Evolutionary conservation across 2,888 invertebrate species (phyloP), one percentile per base, ranked within the genome.

Genomic region (Hydrotaea diabolus): DNA sequence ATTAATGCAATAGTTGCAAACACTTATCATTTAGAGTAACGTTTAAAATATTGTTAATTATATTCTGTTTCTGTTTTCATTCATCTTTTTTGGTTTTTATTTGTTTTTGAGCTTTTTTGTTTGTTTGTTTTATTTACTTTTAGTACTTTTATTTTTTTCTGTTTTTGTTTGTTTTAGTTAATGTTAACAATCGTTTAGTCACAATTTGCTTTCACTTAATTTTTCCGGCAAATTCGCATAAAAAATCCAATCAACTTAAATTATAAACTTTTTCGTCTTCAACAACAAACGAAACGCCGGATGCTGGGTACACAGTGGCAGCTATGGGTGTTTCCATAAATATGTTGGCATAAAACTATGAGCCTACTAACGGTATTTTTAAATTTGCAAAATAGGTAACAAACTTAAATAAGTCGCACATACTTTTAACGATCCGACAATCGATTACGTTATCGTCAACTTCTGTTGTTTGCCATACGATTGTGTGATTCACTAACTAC

Each of bases 121-220:
- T 66, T 82, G 69, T 81, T 76, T 85, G 59, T 77, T 85, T 15
- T 39, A 71, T 86, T 59, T 82, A 81, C 83, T 43, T 77, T 85
- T 77, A 43, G 81, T 46, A 31, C 66, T 43, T 78, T 77, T 72
- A 53, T 43, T 77, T 26, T 26, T 78, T 82, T 80, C 64, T 69
- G 21, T 43, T 49, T 31, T 66, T 80, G 19, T 57, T 72, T 64
- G 9, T 17, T 76, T 80, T 73, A 17, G 36, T 75, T 77, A 85
- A 73, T 69, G 69, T 69, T 82, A 71, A 23, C 72, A 55, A 80
- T 80, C 77, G 74, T 86, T 77, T 83, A 79, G 75, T 75, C 81
- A 83, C 81, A 79, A 77, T 83, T 76, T 74, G 69, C 71, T 62
- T 81, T 81, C 77, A 17, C 57, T 74, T 71, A 31, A 31, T 17